These are phyloP conservation scores for Montifringilla adamsi DNA, from an alignment of 2,113 vertebrate species.

Conservation along the genomic window DNA sequence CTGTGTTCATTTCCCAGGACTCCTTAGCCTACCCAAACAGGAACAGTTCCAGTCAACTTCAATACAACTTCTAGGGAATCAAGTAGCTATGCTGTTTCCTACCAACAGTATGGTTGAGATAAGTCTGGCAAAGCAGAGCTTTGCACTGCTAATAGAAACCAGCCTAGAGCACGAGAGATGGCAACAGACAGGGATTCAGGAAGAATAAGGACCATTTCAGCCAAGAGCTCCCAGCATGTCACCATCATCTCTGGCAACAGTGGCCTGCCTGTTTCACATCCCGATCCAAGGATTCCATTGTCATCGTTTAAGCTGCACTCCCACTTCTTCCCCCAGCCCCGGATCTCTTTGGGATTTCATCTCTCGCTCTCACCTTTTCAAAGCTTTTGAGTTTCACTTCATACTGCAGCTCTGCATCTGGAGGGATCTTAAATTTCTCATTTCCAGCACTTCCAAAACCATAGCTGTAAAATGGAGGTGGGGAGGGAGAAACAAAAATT, in stretches of 20 bases:
- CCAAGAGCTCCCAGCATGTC: background rate
- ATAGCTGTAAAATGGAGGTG: conserved; percentile 73
- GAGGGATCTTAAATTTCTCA: conserved; percentile 85
- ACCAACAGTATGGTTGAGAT: background rate
- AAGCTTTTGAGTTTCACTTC: conserved; percentile 88
- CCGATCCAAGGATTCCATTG: background rate
- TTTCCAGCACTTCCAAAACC: conserved; percentile 86
- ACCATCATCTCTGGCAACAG: background rate
- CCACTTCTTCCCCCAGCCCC: background rate
- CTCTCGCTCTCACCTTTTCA: conserved; percentile 84
- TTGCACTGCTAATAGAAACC: background rate
- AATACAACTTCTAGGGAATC: background rate
- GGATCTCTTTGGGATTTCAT: background rate
- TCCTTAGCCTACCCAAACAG: conserved; percentile 85
- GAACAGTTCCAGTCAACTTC: conserved; percentile 2
- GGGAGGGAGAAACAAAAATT: background rate
- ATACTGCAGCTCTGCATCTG: conserved; percentile 84
- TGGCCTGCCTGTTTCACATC: background rate
- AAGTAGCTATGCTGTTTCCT: background rate
- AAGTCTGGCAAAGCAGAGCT: background rate
- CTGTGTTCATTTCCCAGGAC: conserved; percentile 94
- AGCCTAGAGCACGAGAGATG: background rate
- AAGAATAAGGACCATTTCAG: background rate
- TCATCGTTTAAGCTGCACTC: background rate
- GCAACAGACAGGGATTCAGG: background rate